Conservation (phyloP, 1,140 invertebrate species). For the Druon quercuslanigerum region DNA sequence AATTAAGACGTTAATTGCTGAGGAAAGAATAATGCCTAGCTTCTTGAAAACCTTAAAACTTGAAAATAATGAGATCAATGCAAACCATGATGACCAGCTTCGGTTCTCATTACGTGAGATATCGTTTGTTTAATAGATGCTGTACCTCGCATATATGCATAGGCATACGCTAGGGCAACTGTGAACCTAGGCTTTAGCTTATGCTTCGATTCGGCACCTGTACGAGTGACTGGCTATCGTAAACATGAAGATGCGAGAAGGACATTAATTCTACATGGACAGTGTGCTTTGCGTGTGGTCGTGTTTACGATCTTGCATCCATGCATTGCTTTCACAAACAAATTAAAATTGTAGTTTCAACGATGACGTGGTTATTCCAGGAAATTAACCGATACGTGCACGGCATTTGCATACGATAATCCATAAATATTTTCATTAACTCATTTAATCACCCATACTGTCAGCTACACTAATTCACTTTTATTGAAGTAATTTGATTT, state of each 20-base stretch:
- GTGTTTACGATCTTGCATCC: conserved; percentile 39
- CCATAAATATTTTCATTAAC: background rate
- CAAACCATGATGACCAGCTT: no score
- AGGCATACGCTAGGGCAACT: conserved; percentile 27
- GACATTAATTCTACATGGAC: conserved; percentile 46
- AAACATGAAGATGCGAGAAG: conserved; percentile 48
- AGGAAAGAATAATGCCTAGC: no score
- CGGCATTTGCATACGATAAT: no score
- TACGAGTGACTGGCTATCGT: conserved; percentile 43
- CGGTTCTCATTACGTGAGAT: background rate
- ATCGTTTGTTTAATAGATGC: conserved; percentile 44
- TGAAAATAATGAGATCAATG: no score
- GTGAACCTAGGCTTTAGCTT: conserved; percentile 44
- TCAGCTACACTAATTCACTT: no score
- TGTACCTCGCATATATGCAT: conserved; percentile 30
- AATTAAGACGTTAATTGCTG: no score
- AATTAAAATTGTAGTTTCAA: conserved; percentile 33
- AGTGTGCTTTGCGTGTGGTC: conserved; percentile 29
- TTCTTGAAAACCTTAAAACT: no score
- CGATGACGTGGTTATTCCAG: conserved; percentile 8
- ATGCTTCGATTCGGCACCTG: conserved; percentile 46
- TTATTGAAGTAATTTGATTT: no score
- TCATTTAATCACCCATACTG: background rate
- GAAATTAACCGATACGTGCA: conserved; percentile 40
- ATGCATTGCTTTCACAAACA: conserved; percentile 34